Percentiles rank a stretch among this genome's conserved stretches.
These are phyloP conservation scores for Parelbella ahira DNA, from an alignment of 2,888 invertebrate species.

Conservation along the genomic window DNA sequence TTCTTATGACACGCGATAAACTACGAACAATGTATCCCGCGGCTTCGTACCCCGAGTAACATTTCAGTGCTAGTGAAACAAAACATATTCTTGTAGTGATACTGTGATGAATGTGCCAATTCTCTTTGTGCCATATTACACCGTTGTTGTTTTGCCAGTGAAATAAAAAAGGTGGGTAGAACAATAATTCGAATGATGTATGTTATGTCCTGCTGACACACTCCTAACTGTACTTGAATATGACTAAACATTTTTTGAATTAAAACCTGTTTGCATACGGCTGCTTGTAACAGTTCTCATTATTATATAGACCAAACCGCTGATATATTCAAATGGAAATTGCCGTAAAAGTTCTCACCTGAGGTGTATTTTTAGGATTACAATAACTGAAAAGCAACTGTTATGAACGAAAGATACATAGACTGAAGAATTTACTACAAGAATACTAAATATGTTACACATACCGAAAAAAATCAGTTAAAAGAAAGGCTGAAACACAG, in stretches of 20 bases:
- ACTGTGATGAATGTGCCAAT: slow-evolving; percentile 75
- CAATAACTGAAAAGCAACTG: no score
- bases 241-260: slow-evolving; percentile 17
- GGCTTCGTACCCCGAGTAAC: slow-evolving; percentile 38
- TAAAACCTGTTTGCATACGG: slow-evolving; percentile 13
- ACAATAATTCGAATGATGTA: no score
- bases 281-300: slow-evolving; percentile 1
- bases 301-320: no score
- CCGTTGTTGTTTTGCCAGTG: slow-evolving; percentile 46
- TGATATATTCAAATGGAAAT: no score
- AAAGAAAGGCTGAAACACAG: no score
- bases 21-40: slow-evolving; percentile 43
- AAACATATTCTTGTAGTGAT: slow-evolving; percentile 56
- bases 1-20: slow-evolving; percentile 22
- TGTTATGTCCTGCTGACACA: slow-evolving; percentile 13
- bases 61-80: slow-evolving; percentile 48
- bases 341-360: no score
- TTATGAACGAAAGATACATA: no score
- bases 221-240: slow-evolving; percentile 21
- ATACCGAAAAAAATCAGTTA: no score
- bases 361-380: no score
- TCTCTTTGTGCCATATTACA: slow-evolving; percentile 63
- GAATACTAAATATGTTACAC: no score
- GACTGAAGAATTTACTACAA: no score
- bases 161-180: slow-evolving; percentile 56